Conservation (phyloP, 1,140 invertebrate genomes). For the Monomorium pharaonis region DNA sequence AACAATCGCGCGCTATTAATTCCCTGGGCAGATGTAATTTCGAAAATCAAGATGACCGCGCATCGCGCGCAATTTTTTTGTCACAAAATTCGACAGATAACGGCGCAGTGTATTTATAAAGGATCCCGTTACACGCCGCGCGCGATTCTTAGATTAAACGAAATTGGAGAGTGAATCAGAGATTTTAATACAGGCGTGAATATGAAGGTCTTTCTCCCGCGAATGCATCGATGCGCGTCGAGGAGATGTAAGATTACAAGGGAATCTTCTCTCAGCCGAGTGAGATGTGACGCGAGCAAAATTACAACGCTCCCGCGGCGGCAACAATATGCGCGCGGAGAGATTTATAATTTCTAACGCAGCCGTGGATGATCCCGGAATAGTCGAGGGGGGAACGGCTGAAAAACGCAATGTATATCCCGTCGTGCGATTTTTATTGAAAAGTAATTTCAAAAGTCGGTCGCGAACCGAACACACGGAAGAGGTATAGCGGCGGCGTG, state of each 20-base stretch:
- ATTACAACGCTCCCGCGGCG: conserved; percentile 7
- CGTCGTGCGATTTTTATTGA: conserved; percentile 33
- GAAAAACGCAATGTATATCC: conserved; percentile 7
- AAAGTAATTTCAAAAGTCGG: conserved; percentile 49
- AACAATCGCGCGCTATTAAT: background rate
- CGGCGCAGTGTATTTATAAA: background rate
- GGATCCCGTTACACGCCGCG: background rate
- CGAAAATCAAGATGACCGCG: background rate
- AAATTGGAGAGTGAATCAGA: conserved; percentile 12
- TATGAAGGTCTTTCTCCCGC: background rate
- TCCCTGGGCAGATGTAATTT: background rate
- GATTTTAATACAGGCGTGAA: conserved; percentile 14
- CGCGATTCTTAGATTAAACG: conserved; percentile 4
- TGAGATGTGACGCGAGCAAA: conserved; percentile 9
- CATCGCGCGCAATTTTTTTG: background rate
- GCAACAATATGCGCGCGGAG: background rate
- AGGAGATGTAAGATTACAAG: conserved; percentile 22
- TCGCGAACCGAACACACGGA: background rate
- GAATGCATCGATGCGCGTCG: conserved; percentile 9
- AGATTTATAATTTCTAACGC: conserved; percentile 25
- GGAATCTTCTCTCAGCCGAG: conserved; percentile 45
- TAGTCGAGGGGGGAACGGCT: background rate
- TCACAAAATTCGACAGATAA: background rate
- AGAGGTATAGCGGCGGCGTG: background rate
- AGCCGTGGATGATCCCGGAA: background rate